Conservation (phyloP, 2,888 invertebrate genomes). For the Rhagonycha lutea region DNA sequence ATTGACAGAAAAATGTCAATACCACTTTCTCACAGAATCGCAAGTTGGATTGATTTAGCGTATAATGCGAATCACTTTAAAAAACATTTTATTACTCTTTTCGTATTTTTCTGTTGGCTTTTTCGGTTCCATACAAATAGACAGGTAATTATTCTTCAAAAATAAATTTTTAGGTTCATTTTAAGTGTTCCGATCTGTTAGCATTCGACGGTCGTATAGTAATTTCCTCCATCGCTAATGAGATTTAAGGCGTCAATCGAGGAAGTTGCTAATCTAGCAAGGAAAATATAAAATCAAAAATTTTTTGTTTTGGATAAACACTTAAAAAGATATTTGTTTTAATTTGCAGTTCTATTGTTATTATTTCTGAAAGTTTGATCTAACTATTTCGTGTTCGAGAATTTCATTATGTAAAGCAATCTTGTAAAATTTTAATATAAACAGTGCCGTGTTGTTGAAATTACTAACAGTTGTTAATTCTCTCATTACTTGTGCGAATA, state of each 20-base stretch:
- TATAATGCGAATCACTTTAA: background rate
- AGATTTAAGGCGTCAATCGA: background rate
- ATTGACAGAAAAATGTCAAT: background rate
- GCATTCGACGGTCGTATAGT: background rate
- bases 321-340: background rate
- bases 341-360: background rate
- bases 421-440: background rate
- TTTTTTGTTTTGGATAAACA: background rate
- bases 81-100: background rate
- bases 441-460: background rate
- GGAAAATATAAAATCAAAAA: background rate
- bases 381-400: background rate
- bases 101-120: background rate
- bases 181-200: background rate
- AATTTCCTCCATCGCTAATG: background rate
- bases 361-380: background rate
- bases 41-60: background rate
- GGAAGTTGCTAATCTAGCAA: background rate
- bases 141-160: background rate
- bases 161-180: background rate
- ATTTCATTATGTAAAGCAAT: background rate
- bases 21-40: background rate
- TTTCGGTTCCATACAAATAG: background rate
- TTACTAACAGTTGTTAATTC: background rate
- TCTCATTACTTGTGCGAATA: background rate